Percentiles rank a stretch among this genome's conserved stretches.
These are phyloP conservation scores for Leguminivora glycinivorella DNA, from an alignment of 1,140 invertebrate genomes.

Conservation along the genomic window DNA sequence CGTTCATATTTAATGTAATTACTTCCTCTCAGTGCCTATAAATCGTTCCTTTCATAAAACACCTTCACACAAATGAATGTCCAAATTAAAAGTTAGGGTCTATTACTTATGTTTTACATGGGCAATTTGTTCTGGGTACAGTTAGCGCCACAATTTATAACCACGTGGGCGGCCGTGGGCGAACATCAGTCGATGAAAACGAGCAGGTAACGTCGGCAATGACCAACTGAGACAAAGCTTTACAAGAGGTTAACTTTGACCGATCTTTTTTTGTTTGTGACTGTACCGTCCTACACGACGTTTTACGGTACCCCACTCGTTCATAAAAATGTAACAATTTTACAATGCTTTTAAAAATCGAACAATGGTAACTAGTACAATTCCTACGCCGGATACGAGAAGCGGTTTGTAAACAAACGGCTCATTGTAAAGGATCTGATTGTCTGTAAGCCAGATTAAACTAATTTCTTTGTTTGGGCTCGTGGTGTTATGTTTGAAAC, in stretches of 20 bases:
- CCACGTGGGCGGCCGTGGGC: conserved; percentile 64
- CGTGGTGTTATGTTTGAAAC: background rate
- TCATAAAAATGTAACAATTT: conserved; percentile 57
- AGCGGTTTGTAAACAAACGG: conserved; percentile 34
- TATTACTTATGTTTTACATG: conserved; percentile 49
- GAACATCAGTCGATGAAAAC: conserved; percentile 67
- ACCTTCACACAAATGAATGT: conserved; percentile 22
- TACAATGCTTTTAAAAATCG: conserved; percentile 41
- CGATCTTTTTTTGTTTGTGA: conserved; percentile 36
- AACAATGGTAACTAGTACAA: conserved; percentile 39
- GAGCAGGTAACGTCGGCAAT: conserved; percentile 32
- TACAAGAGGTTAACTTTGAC: background rate
- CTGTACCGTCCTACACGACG: conserved; percentile 53
- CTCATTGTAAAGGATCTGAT: conserved; percentile 18
- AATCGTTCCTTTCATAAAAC: conserved; percentile 18
- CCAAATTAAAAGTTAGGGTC: conserved; percentile 50
- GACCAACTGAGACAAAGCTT: background rate
- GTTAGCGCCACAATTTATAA: conserved; percentile 70
- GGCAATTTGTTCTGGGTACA: conserved; percentile 67
- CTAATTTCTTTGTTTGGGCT: background rate
- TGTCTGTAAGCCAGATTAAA: background rate
- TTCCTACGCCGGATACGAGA: conserved; percentile 30
- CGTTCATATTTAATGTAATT: background rate
- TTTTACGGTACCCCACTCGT: conserved; percentile 59
- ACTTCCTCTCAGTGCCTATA: background rate